These are phyloP conservation scores for Zosterops pallidus DNA, from an alignment of 2,113 vertebrate genomes.

Conservation along the genomic window DNA sequence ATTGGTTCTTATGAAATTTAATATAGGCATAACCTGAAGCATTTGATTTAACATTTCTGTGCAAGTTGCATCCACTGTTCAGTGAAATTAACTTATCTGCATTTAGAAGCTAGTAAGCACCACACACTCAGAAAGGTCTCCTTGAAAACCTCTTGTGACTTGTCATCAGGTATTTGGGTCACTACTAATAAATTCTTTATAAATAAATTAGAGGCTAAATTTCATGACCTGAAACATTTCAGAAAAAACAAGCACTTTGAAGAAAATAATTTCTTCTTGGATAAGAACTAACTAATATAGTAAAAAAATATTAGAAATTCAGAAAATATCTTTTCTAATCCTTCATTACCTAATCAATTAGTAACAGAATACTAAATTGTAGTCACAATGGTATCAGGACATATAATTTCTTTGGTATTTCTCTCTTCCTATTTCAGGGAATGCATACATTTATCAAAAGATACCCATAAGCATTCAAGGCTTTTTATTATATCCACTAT, in stretches of 20 bases:
- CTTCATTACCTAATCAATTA: not conserved
- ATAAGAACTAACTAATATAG: not conserved
- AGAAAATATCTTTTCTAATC: not conserved
- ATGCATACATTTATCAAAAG: not conserved
- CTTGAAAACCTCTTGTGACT: not conserved
- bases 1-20: not conserved
- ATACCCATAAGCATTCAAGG: not conserved
- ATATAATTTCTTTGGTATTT: not conserved
- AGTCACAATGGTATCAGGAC: not conserved
- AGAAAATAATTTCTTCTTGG: not conserved
- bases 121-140: not conserved
- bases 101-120: not conserved
- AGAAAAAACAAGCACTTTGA: not conserved
- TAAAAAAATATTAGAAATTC: not conserved
- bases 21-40: not conserved
- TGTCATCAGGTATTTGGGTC: not conserved
- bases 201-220: not conserved
- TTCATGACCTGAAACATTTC: slow-evolving; percentile 1
- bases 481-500: not conserved
- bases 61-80: not conserved
- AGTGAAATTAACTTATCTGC: not conserved
- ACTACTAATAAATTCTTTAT: slow-evolving; percentile 19
- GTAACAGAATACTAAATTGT: not conserved
- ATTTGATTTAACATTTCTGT: not conserved
- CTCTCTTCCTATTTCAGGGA: not conserved